Base-by-base conservation (phyloP, 2,797 vertebrate species). In the Sebastes matsubarae region DNA sequence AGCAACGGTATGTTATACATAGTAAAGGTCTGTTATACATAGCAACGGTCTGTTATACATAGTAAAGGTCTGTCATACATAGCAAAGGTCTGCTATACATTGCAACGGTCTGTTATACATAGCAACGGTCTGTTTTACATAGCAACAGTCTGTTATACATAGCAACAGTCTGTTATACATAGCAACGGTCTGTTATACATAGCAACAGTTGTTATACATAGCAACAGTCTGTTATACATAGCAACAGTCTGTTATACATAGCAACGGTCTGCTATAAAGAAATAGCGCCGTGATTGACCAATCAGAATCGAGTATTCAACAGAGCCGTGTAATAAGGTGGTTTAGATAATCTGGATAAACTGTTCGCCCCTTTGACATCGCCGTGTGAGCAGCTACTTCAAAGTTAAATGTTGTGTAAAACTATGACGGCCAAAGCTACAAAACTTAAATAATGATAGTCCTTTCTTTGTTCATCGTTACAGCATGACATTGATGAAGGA, bases 41-140 rank as follows among this genome's bases (percentile, higher is more conserved):
- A 32, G 3, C 0, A 32, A 32, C 3, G 0, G 8, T 32, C 32
- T 34, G 32, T 10, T 34, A 3, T 10, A 1, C 32, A 11, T 34
- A 4, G 32, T 1, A 10, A 34, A 0, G 1, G 32, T 11, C 32
- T 11, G 9, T 34, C 4, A 8, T 36, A 9, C 32, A 9, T 3
- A 9, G 8, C 0, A 32, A 32, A 2, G 0, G 32, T 32, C 32
- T 32, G 32, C 1, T 32, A 9, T 32, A 4, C 4, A 2, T 36
- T 12, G 4, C 0, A 34, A 12, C 11, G 0, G 34, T 11, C 1
- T 36, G 34, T 2, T 36, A 34, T 4, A 4, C 34, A 0, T 36
- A 12, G 10, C 0, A 34, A 34, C 1, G 0, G 34, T 4, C 8
- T 32, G 30, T 9, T 32, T 3, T 32, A 9, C 30, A 9, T 32